These are phyloP conservation scores for Tipula confusa DNA, from an alignment of 2,888 invertebrate species.

Conservation along the genomic window DNA sequence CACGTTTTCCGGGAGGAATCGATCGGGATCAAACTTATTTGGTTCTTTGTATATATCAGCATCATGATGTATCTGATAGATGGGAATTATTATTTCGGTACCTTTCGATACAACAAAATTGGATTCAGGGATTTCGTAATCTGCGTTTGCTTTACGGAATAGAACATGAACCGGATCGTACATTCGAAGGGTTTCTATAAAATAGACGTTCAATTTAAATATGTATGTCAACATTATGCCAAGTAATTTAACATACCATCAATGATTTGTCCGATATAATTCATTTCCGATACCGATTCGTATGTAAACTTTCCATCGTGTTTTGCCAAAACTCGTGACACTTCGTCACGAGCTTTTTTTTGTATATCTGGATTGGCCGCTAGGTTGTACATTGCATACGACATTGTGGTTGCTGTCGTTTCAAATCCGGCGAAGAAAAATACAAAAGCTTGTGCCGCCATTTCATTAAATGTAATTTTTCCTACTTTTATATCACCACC, in stretches of 20 bases:
- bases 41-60: conserved; percentile 44
- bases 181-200: conserved; percentile 46
- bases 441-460: conserved; percentile 47
- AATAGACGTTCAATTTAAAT: too few species aligned
- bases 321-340: conserved; percentile 43
- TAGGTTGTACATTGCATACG: conserved; percentile 48
- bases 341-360: conserved; percentile 44
- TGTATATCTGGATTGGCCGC: conserved; percentile 48
- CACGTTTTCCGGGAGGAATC: conserved; percentile 41
- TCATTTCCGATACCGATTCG: conserved; percentile 49
- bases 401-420: conserved; percentile 48
- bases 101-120: conserved; percentile 39
- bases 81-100: conserved; percentile 39
- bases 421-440: conserved; percentile 52
- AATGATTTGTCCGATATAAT: conserved; percentile 49
- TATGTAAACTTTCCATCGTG: conserved; percentile 46
- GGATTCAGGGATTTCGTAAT: conserved; percentile 40
- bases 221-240: neutral
- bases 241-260: conserved; percentile 40
- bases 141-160: conserved; percentile 46
- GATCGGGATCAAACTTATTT: conserved; percentile 44
- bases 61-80: conserved; percentile 43
- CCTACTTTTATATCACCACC: neutral
- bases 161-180: conserved; percentile 50
- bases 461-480: conserved; percentile 40